These are phyloP conservation scores for Trypoxylus dichotomus DNA, from an alignment of 1,140 invertebrate genomes.

Conservation along the genomic window DNA sequence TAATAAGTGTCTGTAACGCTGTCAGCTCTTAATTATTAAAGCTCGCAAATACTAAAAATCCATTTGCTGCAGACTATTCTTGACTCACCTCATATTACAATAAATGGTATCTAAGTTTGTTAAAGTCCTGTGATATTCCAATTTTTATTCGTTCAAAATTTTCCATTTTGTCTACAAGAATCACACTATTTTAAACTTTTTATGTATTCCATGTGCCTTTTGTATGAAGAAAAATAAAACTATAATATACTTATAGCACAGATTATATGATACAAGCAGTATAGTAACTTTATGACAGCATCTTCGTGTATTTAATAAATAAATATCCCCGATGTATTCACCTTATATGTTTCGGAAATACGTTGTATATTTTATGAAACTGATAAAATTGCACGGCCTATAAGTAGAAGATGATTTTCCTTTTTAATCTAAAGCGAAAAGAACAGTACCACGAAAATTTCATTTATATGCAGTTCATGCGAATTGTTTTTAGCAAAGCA, in stretches of 20 bases:
- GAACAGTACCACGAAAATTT: background rate
- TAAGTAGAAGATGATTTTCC: background rate
- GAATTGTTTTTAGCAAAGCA: background rate
- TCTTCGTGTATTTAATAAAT: background rate
- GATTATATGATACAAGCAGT: too few species aligned
- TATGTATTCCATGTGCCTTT: slow-evolving; percentile 25
- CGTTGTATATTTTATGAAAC: background rate
- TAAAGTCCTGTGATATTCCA: background rate
- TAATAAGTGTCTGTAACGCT: too few species aligned
- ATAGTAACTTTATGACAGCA: background rate
- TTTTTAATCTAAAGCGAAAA: background rate
- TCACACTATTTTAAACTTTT: background rate
- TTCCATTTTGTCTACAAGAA: background rate
- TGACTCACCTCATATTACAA: too few species aligned
- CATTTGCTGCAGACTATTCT: too few species aligned
- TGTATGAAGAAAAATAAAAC: background rate
- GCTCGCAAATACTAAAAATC: too few species aligned
- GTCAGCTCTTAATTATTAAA: too few species aligned
- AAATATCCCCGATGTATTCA: background rate
- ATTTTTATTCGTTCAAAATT: background rate
- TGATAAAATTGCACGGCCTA: background rate
- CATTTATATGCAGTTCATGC: background rate
- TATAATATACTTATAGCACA: background rate
- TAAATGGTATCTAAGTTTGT: background rate
- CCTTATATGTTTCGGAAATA: background rate